These are phyloP conservation scores for Zosterops pallidus DNA, from an alignment of 2,113 vertebrate genomes.

Conservation along the genomic window DNA sequence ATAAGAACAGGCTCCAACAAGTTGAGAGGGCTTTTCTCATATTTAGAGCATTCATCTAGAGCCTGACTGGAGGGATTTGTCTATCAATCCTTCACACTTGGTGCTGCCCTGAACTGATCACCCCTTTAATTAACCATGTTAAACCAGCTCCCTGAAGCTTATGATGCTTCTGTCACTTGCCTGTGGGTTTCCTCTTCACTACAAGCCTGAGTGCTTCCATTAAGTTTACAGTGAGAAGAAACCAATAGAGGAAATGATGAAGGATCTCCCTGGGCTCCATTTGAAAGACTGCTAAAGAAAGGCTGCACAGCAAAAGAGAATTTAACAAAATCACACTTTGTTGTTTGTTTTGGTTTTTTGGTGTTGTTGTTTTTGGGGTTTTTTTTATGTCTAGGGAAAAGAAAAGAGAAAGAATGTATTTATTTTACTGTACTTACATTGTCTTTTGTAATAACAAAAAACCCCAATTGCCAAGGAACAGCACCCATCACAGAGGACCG, in stretches of 20 bases:
- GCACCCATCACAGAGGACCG: neutral
- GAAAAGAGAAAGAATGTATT: neutral
- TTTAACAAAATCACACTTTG: neutral
- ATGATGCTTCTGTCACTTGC: constrained; percentile 39
- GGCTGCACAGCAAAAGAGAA: neutral
- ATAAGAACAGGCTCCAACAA: neutral
- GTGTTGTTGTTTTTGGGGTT: neutral
- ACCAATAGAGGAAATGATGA: constrained; percentile 56
- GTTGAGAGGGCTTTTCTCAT: neutral
- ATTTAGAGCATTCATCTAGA: neutral
- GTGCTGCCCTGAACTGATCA: constrained; percentile 53
- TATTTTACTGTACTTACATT: constrained; percentile 5
- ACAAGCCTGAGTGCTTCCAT: constrained; percentile 54
- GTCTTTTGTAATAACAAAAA: neutral
- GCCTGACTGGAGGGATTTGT: constrained; percentile 4
- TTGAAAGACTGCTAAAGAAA: constrained; percentile 29
- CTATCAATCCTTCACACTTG: constrained; percentile 25
- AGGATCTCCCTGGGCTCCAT: constrained; percentile 38
- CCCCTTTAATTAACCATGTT: constrained; percentile 61
- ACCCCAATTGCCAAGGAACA: neutral
- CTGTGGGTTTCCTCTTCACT: constrained; percentile 32
- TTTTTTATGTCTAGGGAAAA: neutral
- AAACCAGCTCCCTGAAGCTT: constrained; percentile 57
- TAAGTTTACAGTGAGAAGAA: constrained; percentile 50
- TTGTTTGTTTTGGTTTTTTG: neutral